These are phyloP conservation scores for Pyxicephalus adspersus DNA, from an alignment of 2,113 vertebrate genomes.

Conservation along the genomic window DNA sequence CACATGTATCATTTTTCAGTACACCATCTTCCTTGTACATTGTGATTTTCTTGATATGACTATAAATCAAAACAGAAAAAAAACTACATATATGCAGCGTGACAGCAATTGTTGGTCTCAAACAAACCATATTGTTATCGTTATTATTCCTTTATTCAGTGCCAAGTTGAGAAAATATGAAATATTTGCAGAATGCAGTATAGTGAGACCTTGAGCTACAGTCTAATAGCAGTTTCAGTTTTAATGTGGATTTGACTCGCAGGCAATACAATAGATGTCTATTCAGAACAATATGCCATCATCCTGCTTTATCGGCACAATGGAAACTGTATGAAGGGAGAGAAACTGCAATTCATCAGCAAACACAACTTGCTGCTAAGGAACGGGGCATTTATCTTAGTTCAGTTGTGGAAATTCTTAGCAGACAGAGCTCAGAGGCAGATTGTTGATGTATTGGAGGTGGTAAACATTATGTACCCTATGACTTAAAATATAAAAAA, in stretches of 20 bases:
- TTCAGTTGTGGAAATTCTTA: slow-evolving; percentile 6
- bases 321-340: neutral
- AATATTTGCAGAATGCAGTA: too few species aligned
- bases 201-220: slow-evolving; percentile 18
- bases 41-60: too few species aligned
- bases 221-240: slow-evolving; percentile 4
- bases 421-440: neutral
- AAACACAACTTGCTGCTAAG: slow-evolving; percentile 12
- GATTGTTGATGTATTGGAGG: neutral
- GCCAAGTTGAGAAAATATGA: too few species aligned
- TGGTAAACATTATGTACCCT: too few species aligned
- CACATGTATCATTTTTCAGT: too few species aligned
- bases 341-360: neutral
- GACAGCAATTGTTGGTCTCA: too few species aligned
- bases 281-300: slow-evolving; percentile 2
- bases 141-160: too few species aligned
- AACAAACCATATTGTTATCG: too few species aligned
- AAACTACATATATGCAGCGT: too few species aligned
- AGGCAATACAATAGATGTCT: slow-evolving; percentile 15
- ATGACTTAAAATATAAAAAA: too few species aligned
- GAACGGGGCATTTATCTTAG: neutral
- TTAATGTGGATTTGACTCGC: neutral
- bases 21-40: too few species aligned
- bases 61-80: too few species aligned
- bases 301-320: slow-evolving; percentile 19